Percentiles rank a stretch among this genome's conserved stretches.
Conservation (phyloP, 2,888 invertebrate genomes). For the Germaria angustata region DNA sequence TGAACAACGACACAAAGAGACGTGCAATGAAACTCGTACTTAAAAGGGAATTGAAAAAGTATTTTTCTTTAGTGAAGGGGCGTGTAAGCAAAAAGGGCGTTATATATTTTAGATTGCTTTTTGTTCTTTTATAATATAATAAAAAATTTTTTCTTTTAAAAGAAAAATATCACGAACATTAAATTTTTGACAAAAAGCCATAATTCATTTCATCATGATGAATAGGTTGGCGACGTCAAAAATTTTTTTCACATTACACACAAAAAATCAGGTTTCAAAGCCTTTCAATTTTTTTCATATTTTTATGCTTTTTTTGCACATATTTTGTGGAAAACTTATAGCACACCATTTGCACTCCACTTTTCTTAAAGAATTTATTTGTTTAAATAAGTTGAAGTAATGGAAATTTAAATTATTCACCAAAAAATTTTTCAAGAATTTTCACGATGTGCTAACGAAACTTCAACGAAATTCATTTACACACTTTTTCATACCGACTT, state of each 20-base stretch:
- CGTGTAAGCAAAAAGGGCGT: conserved; percentile 64
- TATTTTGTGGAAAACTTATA: conserved; percentile 23
- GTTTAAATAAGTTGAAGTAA: conserved; percentile 31
- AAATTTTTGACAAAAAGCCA: conserved; percentile 36
- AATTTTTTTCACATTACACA: conserved; percentile 62
- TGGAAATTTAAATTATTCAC: conserved; percentile 61
- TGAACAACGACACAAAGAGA: conserved; percentile 63
- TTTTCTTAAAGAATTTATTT: background rate
- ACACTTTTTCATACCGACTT: conserved; percentile 66
- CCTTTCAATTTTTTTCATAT: conserved; percentile 52
- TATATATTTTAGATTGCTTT: conserved; percentile 36
- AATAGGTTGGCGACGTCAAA: conserved; percentile 58
- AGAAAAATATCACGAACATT: conserved; percentile 1
- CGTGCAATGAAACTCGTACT: conserved; percentile 65
- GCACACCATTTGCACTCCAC: background rate
- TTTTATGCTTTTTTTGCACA: conserved; percentile 18
- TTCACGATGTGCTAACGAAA: conserved; percentile 68
- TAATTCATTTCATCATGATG: conserved; percentile 56
- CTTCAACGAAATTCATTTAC: conserved; percentile 66
- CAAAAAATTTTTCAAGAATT: conserved; percentile 65
- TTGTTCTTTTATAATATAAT: conserved; percentile 12
- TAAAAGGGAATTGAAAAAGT: conserved; percentile 56
- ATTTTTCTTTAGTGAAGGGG: conserved; percentile 61
- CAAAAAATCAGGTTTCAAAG: conserved; percentile 63
- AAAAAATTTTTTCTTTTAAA: background rate